phyloP scores from a whole-genome alignment of 2,113 vertebrate species.

The Typhlomys cinereus region DNA sequence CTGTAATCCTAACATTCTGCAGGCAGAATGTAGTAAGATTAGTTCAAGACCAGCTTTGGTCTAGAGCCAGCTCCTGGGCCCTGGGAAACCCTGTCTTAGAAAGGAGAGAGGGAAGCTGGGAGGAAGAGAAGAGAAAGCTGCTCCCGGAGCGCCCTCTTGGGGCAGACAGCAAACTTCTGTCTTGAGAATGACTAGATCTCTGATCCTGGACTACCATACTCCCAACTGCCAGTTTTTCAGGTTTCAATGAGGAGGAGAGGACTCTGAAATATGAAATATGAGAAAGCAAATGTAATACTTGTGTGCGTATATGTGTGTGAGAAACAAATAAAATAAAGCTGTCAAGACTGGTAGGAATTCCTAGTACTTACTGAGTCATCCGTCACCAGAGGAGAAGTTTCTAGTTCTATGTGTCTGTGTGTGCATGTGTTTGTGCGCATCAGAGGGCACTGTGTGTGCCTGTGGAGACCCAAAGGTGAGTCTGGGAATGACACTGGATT shows the following conservation, averaged over 20 bases:
- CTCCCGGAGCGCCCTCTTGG: background rate
- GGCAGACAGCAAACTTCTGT: background rate
- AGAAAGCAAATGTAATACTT: background rate
- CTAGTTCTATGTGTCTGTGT: background rate
- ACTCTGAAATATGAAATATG: background rate
- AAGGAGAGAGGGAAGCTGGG: too few species aligned
- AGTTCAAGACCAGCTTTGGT: too few species aligned
- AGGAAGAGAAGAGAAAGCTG: background rate
- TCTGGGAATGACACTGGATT: too few species aligned
- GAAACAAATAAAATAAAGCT: background rate
- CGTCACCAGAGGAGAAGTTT: background rate
- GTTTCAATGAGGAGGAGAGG: background rate
- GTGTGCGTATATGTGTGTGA: background rate
- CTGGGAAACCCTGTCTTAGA: too few species aligned
- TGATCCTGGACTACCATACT: background rate
- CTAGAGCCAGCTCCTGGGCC: too few species aligned
- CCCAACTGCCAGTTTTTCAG: fast-evolving
- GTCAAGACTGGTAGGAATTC: background rate
- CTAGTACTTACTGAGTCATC: background rate
- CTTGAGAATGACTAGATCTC: fast-evolving
- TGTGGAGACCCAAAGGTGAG: too few species aligned
- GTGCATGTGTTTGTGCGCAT: too few species aligned
- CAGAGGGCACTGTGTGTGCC: too few species aligned
- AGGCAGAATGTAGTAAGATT: too few species aligned
- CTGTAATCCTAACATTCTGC: too few species aligned